Conservation (phyloP, 1,140 invertebrate genomes). For the Nasonia vitripennis region DNA sequence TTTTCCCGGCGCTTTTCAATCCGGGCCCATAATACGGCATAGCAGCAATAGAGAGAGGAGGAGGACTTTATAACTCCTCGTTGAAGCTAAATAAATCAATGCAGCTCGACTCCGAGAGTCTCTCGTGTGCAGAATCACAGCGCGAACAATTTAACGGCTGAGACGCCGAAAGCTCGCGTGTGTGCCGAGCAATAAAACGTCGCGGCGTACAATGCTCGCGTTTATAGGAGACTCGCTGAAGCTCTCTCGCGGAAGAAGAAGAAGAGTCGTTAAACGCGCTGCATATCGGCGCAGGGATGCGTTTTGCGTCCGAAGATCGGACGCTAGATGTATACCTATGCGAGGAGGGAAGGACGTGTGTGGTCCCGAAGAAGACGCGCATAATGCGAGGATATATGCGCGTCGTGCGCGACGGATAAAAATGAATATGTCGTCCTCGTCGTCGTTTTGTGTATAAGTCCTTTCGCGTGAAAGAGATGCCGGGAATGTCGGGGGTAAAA, state of each 20-base stretch:
- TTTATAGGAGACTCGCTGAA: not conserved
- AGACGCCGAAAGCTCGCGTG: not conserved
- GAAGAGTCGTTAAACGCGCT: not conserved
- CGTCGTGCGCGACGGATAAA: not conserved
- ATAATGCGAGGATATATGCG: conserved; percentile 1
- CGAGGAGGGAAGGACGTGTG: not conserved
- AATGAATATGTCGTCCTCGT: not conserved
- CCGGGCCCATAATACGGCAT: too few species aligned
- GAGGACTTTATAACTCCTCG: not conserved
- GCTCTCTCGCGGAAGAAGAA: not conserved
- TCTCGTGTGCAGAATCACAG: not conserved
- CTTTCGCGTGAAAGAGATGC: not conserved
- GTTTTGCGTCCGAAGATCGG: not conserved
- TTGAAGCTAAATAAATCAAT: not conserved
- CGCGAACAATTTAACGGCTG: too few species aligned
- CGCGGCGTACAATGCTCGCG: not conserved
- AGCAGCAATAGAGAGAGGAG: not conserved
- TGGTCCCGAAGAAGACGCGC: not conserved
- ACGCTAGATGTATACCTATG: not conserved
- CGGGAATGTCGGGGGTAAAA: not conserved
- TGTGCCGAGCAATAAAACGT: not conserved
- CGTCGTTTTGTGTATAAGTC: not conserved
- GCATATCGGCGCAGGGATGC: not conserved
- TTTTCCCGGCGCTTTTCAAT: not conserved
- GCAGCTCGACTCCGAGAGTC: not conserved